Percentiles rank a stretch among this genome's conserved stretches.
Conservation (phyloP, 1,140 invertebrate genomes). For the Vanessa tameamea region DNA sequence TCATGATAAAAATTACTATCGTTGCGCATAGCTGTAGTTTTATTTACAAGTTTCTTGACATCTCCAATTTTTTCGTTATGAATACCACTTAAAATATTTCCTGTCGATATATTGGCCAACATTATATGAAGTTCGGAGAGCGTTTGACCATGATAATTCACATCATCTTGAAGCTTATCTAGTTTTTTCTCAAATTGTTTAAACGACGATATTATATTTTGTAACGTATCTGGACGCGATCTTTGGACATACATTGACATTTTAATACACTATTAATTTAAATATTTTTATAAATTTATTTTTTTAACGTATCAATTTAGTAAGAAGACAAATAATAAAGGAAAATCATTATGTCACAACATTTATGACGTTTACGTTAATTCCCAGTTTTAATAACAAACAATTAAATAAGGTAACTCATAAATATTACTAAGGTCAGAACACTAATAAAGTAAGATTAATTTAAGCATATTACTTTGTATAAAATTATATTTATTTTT, state of each 20-base stretch:
- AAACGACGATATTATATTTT: conserved; percentile 54
- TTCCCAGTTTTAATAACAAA: no score
- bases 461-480: no score
- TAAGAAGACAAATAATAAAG: neutral
- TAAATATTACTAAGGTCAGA: no score
- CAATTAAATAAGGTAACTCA: no score
- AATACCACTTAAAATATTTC: conserved; percentile 26
- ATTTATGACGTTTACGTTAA: neutral
- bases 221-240: conserved; percentile 47
- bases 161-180: conserved; percentile 65
- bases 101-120: conserved; percentile 51
- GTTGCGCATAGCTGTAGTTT: conserved; percentile 48
- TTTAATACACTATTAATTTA: conserved; percentile 12
- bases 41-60: conserved; percentile 37
- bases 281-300: neutral
- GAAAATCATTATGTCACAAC: neutral
- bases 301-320: conserved; percentile 1
- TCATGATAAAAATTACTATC: conserved; percentile 16
- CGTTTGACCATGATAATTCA: conserved; percentile 56
- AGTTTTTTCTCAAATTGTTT: conserved; percentile 66
- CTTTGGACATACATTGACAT: conserved; percentile 50
- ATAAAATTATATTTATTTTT: no score
- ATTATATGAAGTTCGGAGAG: conserved; percentile 54
- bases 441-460: no score
- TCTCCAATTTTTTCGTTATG: conserved; percentile 37